Base-by-base conservation (phyloP, 2,113 vertebrate species). In the Butorides virescens region DNA sequence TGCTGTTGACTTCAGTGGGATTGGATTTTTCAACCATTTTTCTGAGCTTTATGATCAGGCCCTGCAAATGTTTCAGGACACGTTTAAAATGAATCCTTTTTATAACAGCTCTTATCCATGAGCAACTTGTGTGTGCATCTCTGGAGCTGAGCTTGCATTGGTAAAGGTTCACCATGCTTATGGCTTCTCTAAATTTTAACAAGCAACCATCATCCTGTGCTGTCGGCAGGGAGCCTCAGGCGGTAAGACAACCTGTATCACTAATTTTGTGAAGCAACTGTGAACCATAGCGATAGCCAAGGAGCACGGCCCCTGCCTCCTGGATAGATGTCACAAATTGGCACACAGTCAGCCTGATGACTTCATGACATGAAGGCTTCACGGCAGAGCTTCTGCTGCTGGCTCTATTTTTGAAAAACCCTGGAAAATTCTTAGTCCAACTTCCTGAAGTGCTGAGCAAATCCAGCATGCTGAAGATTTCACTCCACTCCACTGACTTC, bases 51-150 rank as follows among this genome's bases (percentile, higher is more conserved):
- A 65, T 15, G 42, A 66, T 70, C 59, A 73, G 22, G 36, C 10
- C 34, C 50, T 26, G 39, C 39, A 76, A 79, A 66, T 0, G 0
- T 55, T 63, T 71, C 44, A 42, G 19, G 15, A 82, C 0, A 2
- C 32, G 26, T 73, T 75, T 50, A 46, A 67, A 91, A 75, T 71
- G 15, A 71, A 56, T 63, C 16, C 7, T 66, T 74, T 74, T 79
- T 53, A 32, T 42, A 74, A 63, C 32, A 44, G 34, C 23, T 81
- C 9, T 66, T 50, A 22, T 71, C 65, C 18, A 16, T 10, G 14
- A 74, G 47, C 30, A 73, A 17, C 52, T 52, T 42, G 15, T 13
- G 52, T 9, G 26, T 42, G 63, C 68, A 21, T 4, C 47, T 71
- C 76, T 8, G 7, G 50, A 70, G 42, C 63, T 66, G 20, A 68